phyloP scores from a whole-genome alignment of 2,888 invertebrate genomes.

The Mellilla xanthometata region DNA sequence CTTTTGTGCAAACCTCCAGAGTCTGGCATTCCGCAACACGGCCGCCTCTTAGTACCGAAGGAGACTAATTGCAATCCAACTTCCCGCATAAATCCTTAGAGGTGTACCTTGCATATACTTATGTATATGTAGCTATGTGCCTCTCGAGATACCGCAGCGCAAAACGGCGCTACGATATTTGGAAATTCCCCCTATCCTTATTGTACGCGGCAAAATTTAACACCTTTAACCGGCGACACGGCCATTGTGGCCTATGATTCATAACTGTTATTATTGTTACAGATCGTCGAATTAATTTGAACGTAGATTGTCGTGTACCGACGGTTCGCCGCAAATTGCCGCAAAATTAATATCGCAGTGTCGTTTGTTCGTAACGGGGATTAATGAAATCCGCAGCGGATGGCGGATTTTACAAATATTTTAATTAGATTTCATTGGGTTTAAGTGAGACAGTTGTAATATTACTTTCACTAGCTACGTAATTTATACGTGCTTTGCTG shows the following conservation, averaged over 20 bases:
- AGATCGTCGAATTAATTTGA: constrained; percentile 73
- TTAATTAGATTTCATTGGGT: constrained; percentile 12
- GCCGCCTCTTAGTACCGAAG: constrained; percentile 39
- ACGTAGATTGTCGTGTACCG: constrained; percentile 51
- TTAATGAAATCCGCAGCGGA: constrained; percentile 34
- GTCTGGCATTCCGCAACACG: constrained; percentile 29
- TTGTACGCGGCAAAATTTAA: constrained; percentile 62
- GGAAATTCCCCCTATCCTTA: constrained; percentile 45
- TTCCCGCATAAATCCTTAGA: constrained; percentile 65
- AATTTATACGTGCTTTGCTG: too few species aligned
- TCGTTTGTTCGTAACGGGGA: constrained; percentile 45
- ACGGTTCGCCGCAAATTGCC: constrained; percentile 53
- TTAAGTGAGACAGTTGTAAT: not conserved
- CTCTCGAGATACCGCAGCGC: constrained; percentile 7
- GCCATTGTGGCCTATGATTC: constrained; percentile 71
- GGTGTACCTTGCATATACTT: constrained; percentile 32
- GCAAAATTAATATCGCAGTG: constrained; percentile 53
- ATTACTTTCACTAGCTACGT: not conserved
- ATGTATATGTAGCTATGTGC: constrained; percentile 36
- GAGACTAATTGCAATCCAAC: constrained; percentile 72
- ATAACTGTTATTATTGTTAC: constrained; percentile 70
- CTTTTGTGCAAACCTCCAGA: constrained; percentile 30
- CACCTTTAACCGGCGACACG: constrained; percentile 61
- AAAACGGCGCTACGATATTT: constrained; percentile 46
- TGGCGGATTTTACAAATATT: constrained; percentile 22